These are phyloP conservation scores for Crotophaga sulcirostris DNA, from an alignment of 2,113 vertebrate genomes.

Conservation along the genomic window DNA sequence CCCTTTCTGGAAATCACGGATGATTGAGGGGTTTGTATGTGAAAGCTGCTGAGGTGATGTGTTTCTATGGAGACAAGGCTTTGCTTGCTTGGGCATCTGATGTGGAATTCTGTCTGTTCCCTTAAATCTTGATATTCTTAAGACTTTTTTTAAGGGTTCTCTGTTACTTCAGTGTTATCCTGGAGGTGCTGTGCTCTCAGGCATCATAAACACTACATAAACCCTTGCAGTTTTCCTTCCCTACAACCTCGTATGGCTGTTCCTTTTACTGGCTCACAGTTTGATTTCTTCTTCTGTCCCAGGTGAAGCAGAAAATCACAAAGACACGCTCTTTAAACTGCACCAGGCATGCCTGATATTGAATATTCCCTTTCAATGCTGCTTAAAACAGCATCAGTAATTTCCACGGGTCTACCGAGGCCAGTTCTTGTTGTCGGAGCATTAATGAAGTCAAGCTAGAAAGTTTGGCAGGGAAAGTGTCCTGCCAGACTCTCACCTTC, in stretches of 20 bases:
- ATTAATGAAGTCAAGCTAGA: neutral
- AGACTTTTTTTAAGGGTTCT: neutral
- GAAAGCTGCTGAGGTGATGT: neutral
- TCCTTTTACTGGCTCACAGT: neutral
- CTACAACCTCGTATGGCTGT: neutral
- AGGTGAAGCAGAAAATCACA: neutral
- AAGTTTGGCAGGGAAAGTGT: neutral
- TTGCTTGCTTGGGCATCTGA: conserved; percentile 36
- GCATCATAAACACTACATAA: accelerated
- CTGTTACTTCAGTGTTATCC: neutral
- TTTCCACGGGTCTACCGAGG: accelerated
- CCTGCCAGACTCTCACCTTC: neutral
- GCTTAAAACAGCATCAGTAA: neutral
- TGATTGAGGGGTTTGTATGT: neutral
- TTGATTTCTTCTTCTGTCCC: neutral
- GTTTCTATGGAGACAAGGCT: conserved; percentile 61
- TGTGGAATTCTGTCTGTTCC: conserved; percentile 31
- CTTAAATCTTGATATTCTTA: neutral
- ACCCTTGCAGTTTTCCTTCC: neutral
- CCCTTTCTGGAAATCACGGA: neutral
- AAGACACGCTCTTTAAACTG: neutral
- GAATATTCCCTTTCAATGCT: neutral
- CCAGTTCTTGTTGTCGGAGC: accelerated
- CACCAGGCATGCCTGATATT: accelerated
- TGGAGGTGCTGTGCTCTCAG: neutral